Evolutionary conservation across 64 coral and sea anemone species (phyloP).

Genomic region (Dendronephthya gigantea): DNA sequence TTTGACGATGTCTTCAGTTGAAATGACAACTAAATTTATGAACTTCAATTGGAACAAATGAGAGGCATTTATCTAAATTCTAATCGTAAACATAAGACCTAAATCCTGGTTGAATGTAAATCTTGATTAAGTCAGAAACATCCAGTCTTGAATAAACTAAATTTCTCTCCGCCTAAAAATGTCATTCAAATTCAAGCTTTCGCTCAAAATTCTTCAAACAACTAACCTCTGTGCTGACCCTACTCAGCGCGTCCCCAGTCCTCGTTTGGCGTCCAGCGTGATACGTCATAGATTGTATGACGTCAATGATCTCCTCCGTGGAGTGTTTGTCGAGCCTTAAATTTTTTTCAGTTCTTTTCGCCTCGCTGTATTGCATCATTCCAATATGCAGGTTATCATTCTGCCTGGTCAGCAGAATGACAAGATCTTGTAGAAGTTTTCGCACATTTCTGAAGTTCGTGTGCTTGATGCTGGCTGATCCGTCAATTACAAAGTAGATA

Average conservation of each 20-base stretch:
- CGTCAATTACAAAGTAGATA: background rate
- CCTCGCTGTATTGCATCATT: slow-evolving; percentile 4
- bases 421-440: slow-evolving; percentile 4
- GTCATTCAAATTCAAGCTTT: no score
- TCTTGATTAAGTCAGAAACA: no score
- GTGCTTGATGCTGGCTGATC: background rate
- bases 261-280: background rate
- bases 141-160: no score
- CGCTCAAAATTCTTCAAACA: background rate
- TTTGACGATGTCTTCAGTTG: no score
- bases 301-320: background rate
- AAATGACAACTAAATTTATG: background rate
- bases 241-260: background rate
- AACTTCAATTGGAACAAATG: no score
- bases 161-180: no score
- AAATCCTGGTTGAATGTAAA: no score
- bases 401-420: background rate
- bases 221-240: background rate
- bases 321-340: background rate
- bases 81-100: no score
- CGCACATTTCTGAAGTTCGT: background rate
- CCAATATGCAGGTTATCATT: slow-evolving; percentile 2
- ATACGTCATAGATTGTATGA: background rate
- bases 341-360: background rate
- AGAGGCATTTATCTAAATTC: no score